phyloP scores from a whole-genome alignment of 2,113 vertebrate genomes.

The Recurvirostra avosetta region DNA sequence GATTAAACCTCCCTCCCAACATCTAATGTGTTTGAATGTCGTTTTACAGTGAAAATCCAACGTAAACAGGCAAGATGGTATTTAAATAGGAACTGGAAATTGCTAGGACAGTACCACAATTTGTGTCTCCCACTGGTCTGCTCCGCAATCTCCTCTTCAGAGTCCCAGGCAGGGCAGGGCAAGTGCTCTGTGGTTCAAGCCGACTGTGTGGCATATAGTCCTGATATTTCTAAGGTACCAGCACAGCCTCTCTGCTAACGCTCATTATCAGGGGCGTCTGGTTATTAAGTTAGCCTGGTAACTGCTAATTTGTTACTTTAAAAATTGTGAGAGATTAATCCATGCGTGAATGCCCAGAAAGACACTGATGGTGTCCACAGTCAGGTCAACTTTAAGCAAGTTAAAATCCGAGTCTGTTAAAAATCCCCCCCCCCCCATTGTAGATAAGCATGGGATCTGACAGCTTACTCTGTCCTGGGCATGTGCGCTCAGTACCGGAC shows the following conservation, averaged over 20 bases:
- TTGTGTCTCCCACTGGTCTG: not conserved
- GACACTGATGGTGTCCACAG: not conserved
- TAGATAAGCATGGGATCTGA: not conserved
- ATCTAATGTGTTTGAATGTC: not conserved
- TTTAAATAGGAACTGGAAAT: not conserved
- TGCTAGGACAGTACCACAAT: not conserved
- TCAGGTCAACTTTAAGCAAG: not conserved
- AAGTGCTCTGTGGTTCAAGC: not conserved
- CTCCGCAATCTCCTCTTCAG: not conserved
- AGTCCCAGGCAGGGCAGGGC: not conserved
- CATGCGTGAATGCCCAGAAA: not conserved
- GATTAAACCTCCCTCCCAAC: not conserved
- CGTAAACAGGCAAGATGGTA: not conserved
- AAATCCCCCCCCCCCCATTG: fast-evolving
- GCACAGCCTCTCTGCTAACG: not conserved
- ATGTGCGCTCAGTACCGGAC: not conserved
- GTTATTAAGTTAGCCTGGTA: not conserved
- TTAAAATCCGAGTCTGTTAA: not conserved
- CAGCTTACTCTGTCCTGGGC: not conserved
- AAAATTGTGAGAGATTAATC: not conserved
- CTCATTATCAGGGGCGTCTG: not conserved
- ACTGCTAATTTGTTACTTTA: not conserved
- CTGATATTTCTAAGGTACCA: not conserved
- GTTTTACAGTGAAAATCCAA: not conserved
- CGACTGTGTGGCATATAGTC: not conserved